These are phyloP conservation scores for Anastrepha ludens DNA, from an alignment of 1,140 invertebrate species.

Conservation along the genomic window DNA sequence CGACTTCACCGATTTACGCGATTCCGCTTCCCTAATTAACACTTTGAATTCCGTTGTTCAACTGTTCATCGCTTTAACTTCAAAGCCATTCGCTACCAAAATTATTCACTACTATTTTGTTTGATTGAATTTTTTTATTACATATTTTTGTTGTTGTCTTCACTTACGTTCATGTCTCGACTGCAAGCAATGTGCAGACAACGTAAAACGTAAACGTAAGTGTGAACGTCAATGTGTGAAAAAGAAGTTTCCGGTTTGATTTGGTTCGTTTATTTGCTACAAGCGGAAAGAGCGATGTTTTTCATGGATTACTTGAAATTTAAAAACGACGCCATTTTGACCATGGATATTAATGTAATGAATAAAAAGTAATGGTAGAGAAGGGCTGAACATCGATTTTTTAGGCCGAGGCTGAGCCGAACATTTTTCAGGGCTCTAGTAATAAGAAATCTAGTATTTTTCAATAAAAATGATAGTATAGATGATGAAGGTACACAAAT, in stretches of 20 bases:
- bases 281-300: not conserved
- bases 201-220: no score
- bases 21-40: constrained; percentile 38
- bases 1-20: not conserved
- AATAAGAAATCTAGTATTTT: no score
- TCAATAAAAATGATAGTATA: no score
- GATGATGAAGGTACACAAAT: no score
- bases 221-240: no score
- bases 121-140: not conserved
- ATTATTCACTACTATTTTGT: not conserved
- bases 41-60: constrained; percentile 39
- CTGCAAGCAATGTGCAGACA: not conserved
- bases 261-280: constrained; percentile 3
- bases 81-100: constrained; percentile 21
- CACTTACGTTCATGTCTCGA: not conserved
- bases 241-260: not conserved
- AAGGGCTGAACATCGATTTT: no score
- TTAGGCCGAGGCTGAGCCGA: no score
- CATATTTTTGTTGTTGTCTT: not conserved
- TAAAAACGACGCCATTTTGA: not conserved
- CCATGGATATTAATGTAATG: no score
- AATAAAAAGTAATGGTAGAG: no score
- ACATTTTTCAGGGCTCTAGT: no score
- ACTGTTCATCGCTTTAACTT: constrained; percentile 25
- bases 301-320: not conserved